Percentiles rank a stretch among this genome's conserved stretches.
Conservation (phyloP, 2,113 vertebrate genomes). For the Ibidorhyncha struthersii region DNA sequence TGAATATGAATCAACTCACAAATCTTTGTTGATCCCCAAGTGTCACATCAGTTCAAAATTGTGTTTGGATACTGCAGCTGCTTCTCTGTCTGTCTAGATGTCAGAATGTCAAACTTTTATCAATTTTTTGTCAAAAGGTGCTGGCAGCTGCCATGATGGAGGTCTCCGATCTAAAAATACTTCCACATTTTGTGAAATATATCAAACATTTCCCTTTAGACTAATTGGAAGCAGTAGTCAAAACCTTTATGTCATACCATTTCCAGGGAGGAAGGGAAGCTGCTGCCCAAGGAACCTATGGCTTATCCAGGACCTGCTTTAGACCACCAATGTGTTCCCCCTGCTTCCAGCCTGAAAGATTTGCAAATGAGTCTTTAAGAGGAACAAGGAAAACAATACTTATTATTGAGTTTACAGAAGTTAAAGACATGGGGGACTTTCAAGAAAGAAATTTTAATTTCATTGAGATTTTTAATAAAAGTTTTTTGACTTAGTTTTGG, state of each 20-base stretch:
- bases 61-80: background rate
- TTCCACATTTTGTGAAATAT: background rate
- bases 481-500: background rate
- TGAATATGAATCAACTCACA: background rate
- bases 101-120: conserved; percentile 21
- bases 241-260: background rate
- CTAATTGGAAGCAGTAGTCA: background rate
- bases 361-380: background rate
- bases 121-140: background rate
- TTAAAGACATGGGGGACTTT: background rate
- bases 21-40: background rate
- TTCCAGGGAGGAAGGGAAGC: background rate
- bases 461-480: accelerated
- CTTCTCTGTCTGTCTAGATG: background rate
- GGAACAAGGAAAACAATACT: background rate
- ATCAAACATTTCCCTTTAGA: background rate
- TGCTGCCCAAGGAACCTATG: background rate
- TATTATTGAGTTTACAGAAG: background rate
- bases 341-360: background rate
- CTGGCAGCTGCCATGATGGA: background rate
- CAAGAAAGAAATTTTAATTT: background rate
- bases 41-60: background rate
- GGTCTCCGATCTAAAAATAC: background rate
- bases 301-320: background rate
- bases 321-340: background rate